Evolutionary conservation across 1,140 invertebrate genomes (phyloP), one percentile per base, ranked within the genome.

Genomic region (Eumaeus atala): DNA sequence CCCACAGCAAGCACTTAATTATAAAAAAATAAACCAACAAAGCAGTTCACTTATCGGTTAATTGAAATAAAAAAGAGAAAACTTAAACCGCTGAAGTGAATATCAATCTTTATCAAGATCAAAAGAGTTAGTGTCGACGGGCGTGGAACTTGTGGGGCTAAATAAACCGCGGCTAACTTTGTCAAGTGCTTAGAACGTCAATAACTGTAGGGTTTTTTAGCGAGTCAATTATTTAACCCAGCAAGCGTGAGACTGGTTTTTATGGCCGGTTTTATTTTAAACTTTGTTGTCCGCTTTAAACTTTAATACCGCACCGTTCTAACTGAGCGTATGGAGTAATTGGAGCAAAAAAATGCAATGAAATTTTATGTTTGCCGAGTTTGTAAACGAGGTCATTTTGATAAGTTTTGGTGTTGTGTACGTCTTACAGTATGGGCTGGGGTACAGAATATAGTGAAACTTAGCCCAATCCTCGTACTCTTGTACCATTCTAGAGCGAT

Each of bases 181-280:
- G 34, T 54, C 34, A 57, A 57, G 56, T 57, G 54, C 54, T 50
- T 47, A 54, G 35, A 28, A 50, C 53, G 58, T 51, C 58, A 55
- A 51, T 59, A 56, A 54, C 58, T 53, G 51, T 40, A 38, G 37
- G 40, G 33, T 54, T 59, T 59, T 60, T 52, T 44, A 33, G 21
- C 38, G 28, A 60, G 48, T 55, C 53, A 60, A 56, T 59, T 59
- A 59, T 59, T 59, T 55, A 36, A 34, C 58, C 44, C 42, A 12
- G 40, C 44, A 53, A 60, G 58, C 54, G 49, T 36, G 54, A 53
- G 34, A 48, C 17, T 28, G 12, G 42, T 44, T 58, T 52, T 51
- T 35, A 57, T 55, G 48, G 55, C 37, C n/a, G 28, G 42, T 14
- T 36, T 58, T 58, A 52, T 53, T 35, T 36, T 52, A 52, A 58